Conservation (phyloP, 2,113 vertebrate genomes). For the Sebastes schlegelii region DNA sequence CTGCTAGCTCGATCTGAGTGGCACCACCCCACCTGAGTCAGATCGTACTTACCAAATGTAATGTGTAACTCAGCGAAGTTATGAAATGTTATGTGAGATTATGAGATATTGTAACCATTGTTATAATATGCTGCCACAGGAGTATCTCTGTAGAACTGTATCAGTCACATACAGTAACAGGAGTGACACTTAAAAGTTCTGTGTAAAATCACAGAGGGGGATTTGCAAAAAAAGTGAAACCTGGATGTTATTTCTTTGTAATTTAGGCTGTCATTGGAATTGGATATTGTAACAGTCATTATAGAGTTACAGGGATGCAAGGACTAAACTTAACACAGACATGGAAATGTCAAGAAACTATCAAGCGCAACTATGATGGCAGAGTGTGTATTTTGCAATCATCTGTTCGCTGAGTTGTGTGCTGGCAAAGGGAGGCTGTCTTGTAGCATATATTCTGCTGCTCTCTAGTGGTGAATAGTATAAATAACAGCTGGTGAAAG, state of each 20-base stretch:
- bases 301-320: not conserved
- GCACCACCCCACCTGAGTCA: too few relatives aligned
- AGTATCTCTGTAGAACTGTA: not conserved
- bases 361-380: not conserved
- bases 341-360: not conserved
- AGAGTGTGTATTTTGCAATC: not conserved
- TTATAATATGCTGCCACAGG: not conserved
- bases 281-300: not conserved
- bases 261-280: not conserved
- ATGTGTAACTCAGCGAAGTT: not conserved
- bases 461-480: conserved; percentile 44
- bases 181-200: not conserved
- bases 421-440: not conserved
- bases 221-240: not conserved
- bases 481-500: not conserved
- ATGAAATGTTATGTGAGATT: not conserved
- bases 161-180: not conserved
- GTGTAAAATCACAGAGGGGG: not conserved
- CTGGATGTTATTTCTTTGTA: not conserved
- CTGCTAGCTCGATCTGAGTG: too few relatives aligned
- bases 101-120: not conserved
- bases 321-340: not conserved
- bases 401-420: not conserved
- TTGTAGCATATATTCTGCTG: not conserved
- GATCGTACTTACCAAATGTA: not conserved